Evolutionary conservation across 2,888 invertebrate genomes (phyloP).

Genomic region (Teinopalpus imperialis): DNA sequence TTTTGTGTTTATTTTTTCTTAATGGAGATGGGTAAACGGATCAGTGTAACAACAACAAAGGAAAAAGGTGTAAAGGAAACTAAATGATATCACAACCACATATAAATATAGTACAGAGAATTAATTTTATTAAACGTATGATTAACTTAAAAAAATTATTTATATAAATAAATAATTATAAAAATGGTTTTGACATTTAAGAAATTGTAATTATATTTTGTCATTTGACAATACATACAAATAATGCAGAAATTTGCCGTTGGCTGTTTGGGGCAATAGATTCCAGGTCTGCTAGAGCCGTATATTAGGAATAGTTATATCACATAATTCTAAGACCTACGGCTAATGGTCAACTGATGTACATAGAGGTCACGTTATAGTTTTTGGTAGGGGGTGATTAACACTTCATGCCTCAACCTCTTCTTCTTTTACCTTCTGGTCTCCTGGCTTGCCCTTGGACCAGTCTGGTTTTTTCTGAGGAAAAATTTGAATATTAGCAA

Average conservation of each 20-base stretch:
- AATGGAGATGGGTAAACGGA: no score
- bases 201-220: conserved; percentile 52
- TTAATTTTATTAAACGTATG: conserved; percentile 70
- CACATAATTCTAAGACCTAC: conserved; percentile 54
- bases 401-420: conserved; percentile 90
- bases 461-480: conserved; percentile 97
- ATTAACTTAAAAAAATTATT: conserved; percentile 73
- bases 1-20: no score
- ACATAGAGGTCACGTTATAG: conserved; percentile 60
- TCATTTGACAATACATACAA: conserved; percentile 57
- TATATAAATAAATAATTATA: conserved; percentile 70
- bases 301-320: conserved; percentile 45
- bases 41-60: conserved; percentile 14
- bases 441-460: conserved; percentile 94
- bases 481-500: conserved; percentile 33
- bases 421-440: conserved; percentile 93
- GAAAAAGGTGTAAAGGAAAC: conserved; percentile 30
- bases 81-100: conserved; percentile 53
- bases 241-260: conserved; percentile 45
- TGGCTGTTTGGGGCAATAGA: conserved; percentile 26
- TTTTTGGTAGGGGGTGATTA: conserved; percentile 52
- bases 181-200: conserved; percentile 58
- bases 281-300: conserved; percentile 32
- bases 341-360: conserved; percentile 59
- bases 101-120: conserved; percentile 70